Base-by-base conservation (phyloP, 1,140 invertebrate species). In the Diachasmimorpha longicaudata region DNA sequence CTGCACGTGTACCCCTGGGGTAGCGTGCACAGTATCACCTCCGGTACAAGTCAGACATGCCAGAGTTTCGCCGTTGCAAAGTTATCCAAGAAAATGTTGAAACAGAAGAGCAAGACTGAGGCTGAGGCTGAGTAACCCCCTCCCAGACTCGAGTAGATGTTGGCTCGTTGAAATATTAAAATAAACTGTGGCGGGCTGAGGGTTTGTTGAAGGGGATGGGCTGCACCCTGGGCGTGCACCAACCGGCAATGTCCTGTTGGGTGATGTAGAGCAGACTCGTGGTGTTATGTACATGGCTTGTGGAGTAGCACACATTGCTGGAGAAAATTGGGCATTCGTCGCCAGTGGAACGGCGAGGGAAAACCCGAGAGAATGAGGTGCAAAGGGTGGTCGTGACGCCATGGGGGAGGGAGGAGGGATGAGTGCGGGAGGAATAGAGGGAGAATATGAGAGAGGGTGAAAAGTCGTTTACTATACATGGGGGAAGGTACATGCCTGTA, bases 91-190 rank as follows among this genome's bases (percentile, higher is more conserved):
- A 63, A 63, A 25, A 55, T 1, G 23, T 13, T 3, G 58, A 31
- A 63, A 31, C 58, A 55, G 48, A 55, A 63, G 58, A 63, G 58
- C 16, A 63, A 63, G 19, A 25, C 58, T 63, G 58, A 63, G 58
- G n/a, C n/a, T n/a, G n/a, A n/a, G n/a, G n/a, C n/a, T n/a, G n/a
- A n/a, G n/a, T n/a, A 23, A 23, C 31, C 6, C 23, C 19, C 10
- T 16, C 23, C 19, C 23, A 63, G 19, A 63, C 58, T 58, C 13
- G 13, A 0, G 21, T 70, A 16, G 23, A 21, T 76, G 52, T 63
- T 72, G 63, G 48, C 11, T 58, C 72, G 42, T 14, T 77, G 55
- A 71, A 77, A 77, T 77, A 77, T 77, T 70, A 74, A 77, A 77
- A 77, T 77, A 77, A 74, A 77, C 68, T 67, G 67, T 74, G 75